A percentile compares a stretch with the other conserved stretches of the same genome.
These are phyloP conservation scores for Brachyhypopomus gauderio DNA, from an alignment of 2,113 vertebrate genomes.

Conservation along the genomic window DNA sequence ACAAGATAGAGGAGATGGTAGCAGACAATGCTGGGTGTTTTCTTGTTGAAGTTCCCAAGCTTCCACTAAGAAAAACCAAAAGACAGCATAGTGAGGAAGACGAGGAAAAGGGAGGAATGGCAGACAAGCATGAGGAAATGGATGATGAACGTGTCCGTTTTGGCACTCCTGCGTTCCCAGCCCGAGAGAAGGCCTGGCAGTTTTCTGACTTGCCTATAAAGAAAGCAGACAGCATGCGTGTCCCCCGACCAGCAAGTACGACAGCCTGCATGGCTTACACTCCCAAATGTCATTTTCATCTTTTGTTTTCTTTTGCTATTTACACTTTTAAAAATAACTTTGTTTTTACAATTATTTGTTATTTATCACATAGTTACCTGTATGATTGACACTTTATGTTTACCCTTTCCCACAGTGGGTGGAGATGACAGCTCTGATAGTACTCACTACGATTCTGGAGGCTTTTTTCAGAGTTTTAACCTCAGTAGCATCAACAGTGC, in stretches of 20 bases:
- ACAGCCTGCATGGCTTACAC: too few relatives aligned
- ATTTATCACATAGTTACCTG: too few relatives aligned
- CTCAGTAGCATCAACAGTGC: not conserved
- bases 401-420: not conserved
- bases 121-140: not conserved
- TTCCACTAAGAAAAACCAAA: not conserved
- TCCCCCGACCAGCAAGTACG: not conserved
- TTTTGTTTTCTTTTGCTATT: too few relatives aligned
- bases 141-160: not conserved
- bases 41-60: not conserved
- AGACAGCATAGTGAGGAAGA: not conserved
- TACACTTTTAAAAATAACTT: too few relatives aligned
- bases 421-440: too few relatives aligned
- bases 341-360: not conserved
- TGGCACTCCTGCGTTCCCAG: not conserved
- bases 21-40: not conserved
- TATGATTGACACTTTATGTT: not conserved
- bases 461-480: not conserved
- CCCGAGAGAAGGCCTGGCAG: not conserved
- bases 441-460: not conserved
- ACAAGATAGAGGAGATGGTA: slow-evolving; percentile 31
- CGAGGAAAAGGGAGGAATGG: not conserved
- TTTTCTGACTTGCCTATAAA: not conserved
- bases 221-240: not conserved
- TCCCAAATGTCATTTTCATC: too few relatives aligned